Base-by-base conservation (phyloP, 2,888 invertebrate species). In the Cantharis lateralis region DNA sequence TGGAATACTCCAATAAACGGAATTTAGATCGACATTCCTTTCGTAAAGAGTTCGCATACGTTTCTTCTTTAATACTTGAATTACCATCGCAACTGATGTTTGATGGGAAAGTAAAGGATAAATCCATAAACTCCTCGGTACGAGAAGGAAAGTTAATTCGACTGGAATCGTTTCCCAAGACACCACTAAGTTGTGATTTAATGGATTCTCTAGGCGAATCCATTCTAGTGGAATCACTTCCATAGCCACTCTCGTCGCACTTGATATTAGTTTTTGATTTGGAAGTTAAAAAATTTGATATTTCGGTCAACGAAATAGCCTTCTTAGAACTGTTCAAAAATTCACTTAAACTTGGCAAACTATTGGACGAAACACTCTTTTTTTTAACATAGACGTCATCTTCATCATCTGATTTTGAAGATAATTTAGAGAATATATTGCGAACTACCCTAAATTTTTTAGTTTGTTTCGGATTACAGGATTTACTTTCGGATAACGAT, bases 171-270 rank as follows among this genome's bases (percentile, higher is more conserved):
- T 80, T 66, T 79, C 77, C 61, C 24, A 76, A 73, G 15, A 28
- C 13, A 61, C 81, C 81, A 62, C 80, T 80, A 10, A 77, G 68
- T 71, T 82, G 77, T 3, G 82, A 82, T 81, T 86, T 86, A 13
- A 86, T 82, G 18, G 87, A 86, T 71, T 90, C 90, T 73, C 90
- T 87, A 0, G 91, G 91, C 1, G 91, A 91, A 84, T 91, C 90
- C 11, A 89, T 89, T 4, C 90, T 86, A 0, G 91, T 91, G 15
- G 91, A 91, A 83, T 92, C 92, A 66, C 91, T 91, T 78, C 91
- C 91, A 82, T 92, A 92, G 15, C 91, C 92, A 82, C 91, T 91
- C 84, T 91, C 92, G 81, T 91, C 91, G 10, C 82, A 84, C 83
- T 85, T 88, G 78, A 82, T 82, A 13, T n/a, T 48, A 81, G 83